Evolutionary conservation across 2,888 invertebrate species (phyloP).

Genomic region (Drosophila hamatofila): DNA sequence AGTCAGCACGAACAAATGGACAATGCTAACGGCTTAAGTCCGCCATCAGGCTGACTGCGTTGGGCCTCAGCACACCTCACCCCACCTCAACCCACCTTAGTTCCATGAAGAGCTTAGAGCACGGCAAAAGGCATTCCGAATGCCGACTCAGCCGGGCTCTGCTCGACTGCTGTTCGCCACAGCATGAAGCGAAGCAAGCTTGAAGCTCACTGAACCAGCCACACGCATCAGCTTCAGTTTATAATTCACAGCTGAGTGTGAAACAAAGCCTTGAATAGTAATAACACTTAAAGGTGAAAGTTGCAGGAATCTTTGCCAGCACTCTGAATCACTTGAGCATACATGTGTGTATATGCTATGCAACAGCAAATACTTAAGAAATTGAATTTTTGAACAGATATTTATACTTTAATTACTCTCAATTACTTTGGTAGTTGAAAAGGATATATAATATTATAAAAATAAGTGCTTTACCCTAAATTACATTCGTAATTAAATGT

Average conservation of each 20-base stretch:
- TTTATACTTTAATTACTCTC: neutral
- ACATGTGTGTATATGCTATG: too few species aligned
- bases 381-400: neutral
- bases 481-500: too few species aligned
- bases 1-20: constrained; percentile 35
- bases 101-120: constrained; percentile 46
- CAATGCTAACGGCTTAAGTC: constrained; percentile 49
- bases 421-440: neutral
- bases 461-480: neutral
- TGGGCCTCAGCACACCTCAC: neutral
- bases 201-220: constrained; percentile 17
- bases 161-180: constrained; percentile 3
- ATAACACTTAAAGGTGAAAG: neutral
- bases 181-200: constrained; percentile 2
- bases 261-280: constrained; percentile 1
- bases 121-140: constrained; percentile 20
- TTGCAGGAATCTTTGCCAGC: neutral
- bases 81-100: neutral
- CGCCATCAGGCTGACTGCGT: constrained; percentile 14
- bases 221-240: constrained; percentile 20
- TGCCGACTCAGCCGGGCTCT: constrained; percentile 16
- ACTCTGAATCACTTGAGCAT: neutral
- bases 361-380: neutral
- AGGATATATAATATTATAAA: neutral
- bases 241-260: constrained; percentile 17